Percentiles rank a stretch among this genome's conserved stretches.
Conservation (phyloP, 2,888 invertebrate genomes). For the Liposcelis brunnea region DNA sequence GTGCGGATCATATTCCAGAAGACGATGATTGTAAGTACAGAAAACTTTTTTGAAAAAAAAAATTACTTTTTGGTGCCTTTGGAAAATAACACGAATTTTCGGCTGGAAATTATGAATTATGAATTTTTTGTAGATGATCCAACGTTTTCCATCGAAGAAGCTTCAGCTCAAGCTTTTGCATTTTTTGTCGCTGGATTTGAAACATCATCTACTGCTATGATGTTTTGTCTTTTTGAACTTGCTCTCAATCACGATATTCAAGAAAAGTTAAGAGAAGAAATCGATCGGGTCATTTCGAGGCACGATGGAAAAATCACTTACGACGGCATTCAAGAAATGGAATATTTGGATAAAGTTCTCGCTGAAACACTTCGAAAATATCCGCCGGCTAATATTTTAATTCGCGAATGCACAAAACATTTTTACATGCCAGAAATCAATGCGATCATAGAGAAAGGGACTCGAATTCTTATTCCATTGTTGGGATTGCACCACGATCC, state of each 20-base stretch:
- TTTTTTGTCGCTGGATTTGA: slow-evolving; percentile 44
- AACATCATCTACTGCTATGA: slow-evolving; percentile 38
- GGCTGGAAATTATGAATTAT: too few relatives aligned
- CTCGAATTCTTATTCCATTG: slow-evolving; percentile 24
- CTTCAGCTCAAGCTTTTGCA: slow-evolving; percentile 37
- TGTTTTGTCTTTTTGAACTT: slow-evolving; percentile 35
- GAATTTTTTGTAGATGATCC: slow-evolving; percentile 19
- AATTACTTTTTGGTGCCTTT: too few relatives aligned
- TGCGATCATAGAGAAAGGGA: slow-evolving; percentile 30
- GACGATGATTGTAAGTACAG: too few relatives aligned
- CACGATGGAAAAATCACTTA: slow-evolving; percentile 22
- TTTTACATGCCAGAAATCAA: slow-evolving; percentile 33
- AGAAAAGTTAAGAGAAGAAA: slow-evolving; percentile 29
- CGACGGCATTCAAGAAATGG: slow-evolving; percentile 22
- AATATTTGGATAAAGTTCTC: slow-evolving; percentile 24
- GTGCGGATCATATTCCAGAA: background rate
- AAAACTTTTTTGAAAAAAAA: too few relatives aligned
- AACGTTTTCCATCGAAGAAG: slow-evolving; percentile 34
- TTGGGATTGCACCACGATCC: slow-evolving; percentile 15
- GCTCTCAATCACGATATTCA: slow-evolving; percentile 33
- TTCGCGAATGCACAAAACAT: slow-evolving; percentile 35
- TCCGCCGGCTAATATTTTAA: slow-evolving; percentile 35
- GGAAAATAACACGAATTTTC: too few relatives aligned
- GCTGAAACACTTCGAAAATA: slow-evolving; percentile 40
- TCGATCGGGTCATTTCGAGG: slow-evolving; percentile 26